Evolutionary conservation across 2,888 invertebrate species (phyloP), one percentile per base, ranked within the genome.

Genomic region (Ophion obscuratus): DNA sequence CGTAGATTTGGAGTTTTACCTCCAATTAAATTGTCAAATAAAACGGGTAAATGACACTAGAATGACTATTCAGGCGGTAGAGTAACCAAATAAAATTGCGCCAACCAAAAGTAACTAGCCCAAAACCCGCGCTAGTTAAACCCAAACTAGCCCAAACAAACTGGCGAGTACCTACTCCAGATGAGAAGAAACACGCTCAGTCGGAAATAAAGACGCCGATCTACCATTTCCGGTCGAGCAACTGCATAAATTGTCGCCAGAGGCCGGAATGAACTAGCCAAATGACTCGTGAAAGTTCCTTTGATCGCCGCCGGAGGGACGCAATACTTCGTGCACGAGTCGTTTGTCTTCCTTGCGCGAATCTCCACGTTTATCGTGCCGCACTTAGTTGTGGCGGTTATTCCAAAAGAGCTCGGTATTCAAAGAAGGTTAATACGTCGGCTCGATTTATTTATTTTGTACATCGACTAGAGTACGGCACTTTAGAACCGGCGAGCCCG

Each of bases 361-460:
- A 27, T 59, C 40, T 70, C 31, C 17, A 31, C 62, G 7, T 64
- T 64, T 9, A 14, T 11, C 27, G 31, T 57, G 36, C 70, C 27
- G 9, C 24, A 14, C 70, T 81, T 61, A 31, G 11, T 84, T 85
- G 85, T 87, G 87, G 86, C 87, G 87, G 87, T 86, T 81, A 77
- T 80, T 87, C 86, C 47, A 57, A 86, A 86, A 61, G 44, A 10
- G 53, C 17, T 0, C 27, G 11, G 27, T 11, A 5, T 7, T 31
- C 31, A 4, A 59, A 59, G 53, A 74, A 20, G 47, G 59, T 73
- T 80, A 67, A 44, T 11, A 17, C n/a, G 47, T 47, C 62, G n/a
- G 20, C 3, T 79, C 44, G 2, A 36, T 11, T 10, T 36, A 36
- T 17, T n/a, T n/a, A 53, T 14, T 9, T 36, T 40, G 11, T 11